Percentiles rank a stretch among this genome's conserved stretches.
These are phyloP conservation scores for Cliona cf. orientalis DNA, from an alignment of 37 sponge, comb jelly and placozoan genomes.

Conservation along the genomic window DNA sequence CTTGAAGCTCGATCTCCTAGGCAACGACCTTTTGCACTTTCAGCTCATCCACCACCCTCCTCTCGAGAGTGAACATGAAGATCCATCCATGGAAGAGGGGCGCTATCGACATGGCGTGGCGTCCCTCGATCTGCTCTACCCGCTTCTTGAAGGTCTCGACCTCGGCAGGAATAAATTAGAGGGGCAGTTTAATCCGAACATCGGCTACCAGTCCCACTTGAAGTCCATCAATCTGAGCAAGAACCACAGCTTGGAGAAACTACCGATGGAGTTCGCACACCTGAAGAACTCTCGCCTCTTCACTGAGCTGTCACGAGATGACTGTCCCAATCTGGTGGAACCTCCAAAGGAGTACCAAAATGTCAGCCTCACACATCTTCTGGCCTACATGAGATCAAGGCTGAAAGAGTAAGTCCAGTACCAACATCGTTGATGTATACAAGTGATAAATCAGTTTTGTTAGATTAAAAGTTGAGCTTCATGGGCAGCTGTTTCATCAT, in stretches of 20 bases:
- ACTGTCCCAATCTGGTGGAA: conserved; percentile 58
- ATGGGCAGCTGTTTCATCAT: no score
- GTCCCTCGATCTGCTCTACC: conserved; percentile 72
- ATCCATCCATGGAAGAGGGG: background rate
- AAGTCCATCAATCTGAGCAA: conserved; percentile 56
- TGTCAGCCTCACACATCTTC: conserved; percentile 43
- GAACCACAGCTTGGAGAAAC: conserved; percentile 47
- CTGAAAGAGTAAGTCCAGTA: conserved; percentile 77
- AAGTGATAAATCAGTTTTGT: no score
- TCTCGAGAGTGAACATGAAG: background rate
- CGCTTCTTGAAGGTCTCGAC: conserved; percentile 57
- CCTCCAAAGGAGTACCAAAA: conserved; percentile 71
- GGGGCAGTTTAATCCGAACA: conserved; percentile 67
- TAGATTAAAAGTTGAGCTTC: no score
- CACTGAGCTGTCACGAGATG: conserved; percentile 30
- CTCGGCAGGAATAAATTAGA: conserved; percentile 59
- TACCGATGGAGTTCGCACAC: conserved; percentile 79
- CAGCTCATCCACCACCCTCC: conserved; percentile 43
- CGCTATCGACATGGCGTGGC: background rate
- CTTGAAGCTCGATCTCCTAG: conserved; percentile 29
- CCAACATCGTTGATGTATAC: no score
- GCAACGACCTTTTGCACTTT: conserved; percentile 56
- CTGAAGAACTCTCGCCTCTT: conserved; percentile 54
- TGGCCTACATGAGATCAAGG: conserved; percentile 77
- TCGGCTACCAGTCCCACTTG: conserved; percentile 61